A percentile compares a stretch with the other conserved stretches of the same genome.
Conservation (phyloP, 2,113 vertebrate genomes). For the Leuciscus idus region DNA sequence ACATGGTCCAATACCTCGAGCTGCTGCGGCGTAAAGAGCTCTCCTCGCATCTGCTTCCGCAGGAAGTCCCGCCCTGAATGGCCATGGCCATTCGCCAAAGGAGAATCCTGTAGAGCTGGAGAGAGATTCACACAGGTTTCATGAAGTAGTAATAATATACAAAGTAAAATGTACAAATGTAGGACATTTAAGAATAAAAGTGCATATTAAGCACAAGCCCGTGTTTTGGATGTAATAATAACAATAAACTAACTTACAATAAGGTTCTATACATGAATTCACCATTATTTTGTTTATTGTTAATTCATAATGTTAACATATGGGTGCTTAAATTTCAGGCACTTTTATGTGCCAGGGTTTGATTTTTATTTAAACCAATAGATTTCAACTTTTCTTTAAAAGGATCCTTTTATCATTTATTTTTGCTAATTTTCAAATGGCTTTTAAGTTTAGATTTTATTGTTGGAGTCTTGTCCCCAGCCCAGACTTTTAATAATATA, state of each 20-base stretch:
- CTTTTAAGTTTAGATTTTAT: too few relatives aligned
- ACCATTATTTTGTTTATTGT: too few relatives aligned
- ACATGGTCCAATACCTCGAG: constrained; percentile 98
- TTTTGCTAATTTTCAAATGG: too few relatives aligned
- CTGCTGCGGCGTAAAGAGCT: constrained; percentile 97
- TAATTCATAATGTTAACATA: too few relatives aligned
- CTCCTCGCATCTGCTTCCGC: constrained; percentile 98
- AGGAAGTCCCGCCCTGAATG: constrained; percentile 96
- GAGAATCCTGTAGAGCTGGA: constrained; percentile 92
- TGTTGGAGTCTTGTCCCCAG: too few relatives aligned
- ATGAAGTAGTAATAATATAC: not conserved
- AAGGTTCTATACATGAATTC: too few relatives aligned
- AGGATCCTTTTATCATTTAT: too few relatives aligned
- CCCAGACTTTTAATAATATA: too few relatives aligned
- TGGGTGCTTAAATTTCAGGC: too few relatives aligned
- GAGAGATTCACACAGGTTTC: not conserved
- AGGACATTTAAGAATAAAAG: not conserved
- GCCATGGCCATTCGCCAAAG: constrained; percentile 93
- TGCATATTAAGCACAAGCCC: not conserved
- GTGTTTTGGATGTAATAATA: not conserved
- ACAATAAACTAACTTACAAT: not conserved
- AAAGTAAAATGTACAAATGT: not conserved
- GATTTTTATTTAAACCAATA: too few relatives aligned
- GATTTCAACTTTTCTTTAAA: too few relatives aligned
- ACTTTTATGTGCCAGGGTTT: too few relatives aligned